phyloP scores from a whole-genome alignment of 2,888 invertebrate species.

The Noctua pronuba region DNA sequence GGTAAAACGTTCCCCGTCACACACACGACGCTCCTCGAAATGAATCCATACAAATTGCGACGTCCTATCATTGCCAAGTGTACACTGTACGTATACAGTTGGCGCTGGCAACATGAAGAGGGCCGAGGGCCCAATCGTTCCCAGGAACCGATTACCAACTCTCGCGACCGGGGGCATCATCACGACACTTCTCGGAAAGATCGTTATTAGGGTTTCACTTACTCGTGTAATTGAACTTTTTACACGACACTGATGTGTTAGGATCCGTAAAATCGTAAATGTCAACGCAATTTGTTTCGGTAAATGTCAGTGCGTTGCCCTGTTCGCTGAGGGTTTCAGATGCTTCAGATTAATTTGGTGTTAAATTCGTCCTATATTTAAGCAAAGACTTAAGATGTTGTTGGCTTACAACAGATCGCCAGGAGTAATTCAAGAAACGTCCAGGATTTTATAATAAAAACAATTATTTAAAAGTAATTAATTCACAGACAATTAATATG shows the following conservation, averaged over 20 bases:
- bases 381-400: neutral
- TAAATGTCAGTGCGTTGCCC: constrained; percentile 55
- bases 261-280: constrained; percentile 60
- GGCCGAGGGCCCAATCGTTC: constrained; percentile 58
- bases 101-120: constrained; percentile 41
- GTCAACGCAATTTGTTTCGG: constrained; percentile 51
- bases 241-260: constrained; percentile 53
- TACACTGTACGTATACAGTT: constrained; percentile 33
- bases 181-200: constrained; percentile 66
- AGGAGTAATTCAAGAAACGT: neutral
- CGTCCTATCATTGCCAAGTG: constrained; percentile 48
- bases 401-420: neutral
- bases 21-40: constrained; percentile 46
- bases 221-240: constrained; percentile 63
- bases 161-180: constrained; percentile 57
- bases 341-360: constrained; percentile 18
- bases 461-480: neutral
- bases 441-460: neutral
- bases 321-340: constrained; percentile 13
- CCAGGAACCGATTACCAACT: constrained; percentile 65
- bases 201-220: constrained; percentile 60
- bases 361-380: constrained; percentile 2
- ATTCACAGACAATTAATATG: too few relatives aligned
- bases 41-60: constrained; percentile 50
- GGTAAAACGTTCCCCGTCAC: constrained; percentile 24